Base-by-base conservation (phyloP, 1,140 invertebrate species). In the Sitophilus oryzae region DNA sequence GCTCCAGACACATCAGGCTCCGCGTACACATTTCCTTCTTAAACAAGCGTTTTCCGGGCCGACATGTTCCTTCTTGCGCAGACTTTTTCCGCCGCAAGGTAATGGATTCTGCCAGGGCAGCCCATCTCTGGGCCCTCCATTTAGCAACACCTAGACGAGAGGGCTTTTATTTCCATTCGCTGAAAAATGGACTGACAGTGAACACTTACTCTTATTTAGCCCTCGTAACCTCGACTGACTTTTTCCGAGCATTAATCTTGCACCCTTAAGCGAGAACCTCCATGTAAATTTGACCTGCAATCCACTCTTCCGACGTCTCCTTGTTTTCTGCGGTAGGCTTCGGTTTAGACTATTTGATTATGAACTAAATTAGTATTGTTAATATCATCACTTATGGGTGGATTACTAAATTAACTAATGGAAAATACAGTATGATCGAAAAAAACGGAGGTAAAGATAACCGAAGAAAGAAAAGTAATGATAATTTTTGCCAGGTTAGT, bases 151-250 rank as follows among this genome's bases (percentile, higher is more conserved):
- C 47, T 52, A 34, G 16, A 40, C 16, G 21, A 38, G 38, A 48
- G 18, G 38, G 55, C 55, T 57, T 57, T 57, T 50, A 57, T 57
- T 57, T 57, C 48, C 48, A 57, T 51, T 30, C 30, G 19, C 47
- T 57, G 55, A 57, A 57, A 57, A 57, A 57, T 52, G 48, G 34
- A 52, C 55, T 57, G 55, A 57, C 47, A 57, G 38, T 57, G 48
- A 57, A 58, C 49, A 58, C 56, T 58, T 58, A 58, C 56, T 58
- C 56, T 58, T 58, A 58, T 58, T 58, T 58, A 47, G 50, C 56
- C 56, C 49, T 58, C 50, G 52, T 52, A 52, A 52, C 42, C 48
- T 36, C 43, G 23, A 45, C 48, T 58, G 56, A 58, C 56, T 58
- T 52, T 52, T 58, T 58, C 48, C 43, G 36, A 58, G 20, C 56